phyloP scores from a whole-genome alignment of 2,888 invertebrate genomes.

The Eupithecia vulgata region DNA sequence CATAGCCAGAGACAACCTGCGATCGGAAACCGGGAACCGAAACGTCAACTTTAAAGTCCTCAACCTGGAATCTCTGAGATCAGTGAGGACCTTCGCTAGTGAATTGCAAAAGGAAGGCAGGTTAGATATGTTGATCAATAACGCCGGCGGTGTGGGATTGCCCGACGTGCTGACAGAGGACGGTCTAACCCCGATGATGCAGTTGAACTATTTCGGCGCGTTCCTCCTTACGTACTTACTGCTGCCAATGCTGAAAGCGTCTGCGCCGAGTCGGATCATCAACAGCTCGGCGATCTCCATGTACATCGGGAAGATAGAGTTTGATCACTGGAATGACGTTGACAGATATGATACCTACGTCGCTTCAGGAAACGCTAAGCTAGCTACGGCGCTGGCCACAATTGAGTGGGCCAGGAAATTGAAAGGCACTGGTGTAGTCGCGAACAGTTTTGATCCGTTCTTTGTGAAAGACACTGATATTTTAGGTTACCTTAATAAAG shows the following conservation, averaged over 20 bases:
- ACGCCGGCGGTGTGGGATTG: slow-evolving; percentile 81
- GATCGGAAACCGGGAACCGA: slow-evolving; percentile 87
- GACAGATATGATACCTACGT: slow-evolving; percentile 60
- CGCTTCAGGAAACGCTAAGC: slow-evolving; percentile 75
- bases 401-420: slow-evolving; percentile 83
- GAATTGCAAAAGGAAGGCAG: slow-evolving; percentile 80
- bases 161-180: slow-evolving; percentile 83
- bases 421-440: slow-evolving; percentile 84
- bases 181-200: slow-evolving; percentile 86
- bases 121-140: slow-evolving; percentile 86
- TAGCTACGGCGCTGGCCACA: slow-evolving; percentile 86
- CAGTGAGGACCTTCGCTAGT: slow-evolving; percentile 85
- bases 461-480: slow-evolving; percentile 65
- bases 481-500: slow-evolving; percentile 19
- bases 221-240: slow-evolving; percentile 89
- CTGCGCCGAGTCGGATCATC: slow-evolving; percentile 85
- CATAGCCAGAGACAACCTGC: slow-evolving; percentile 87
- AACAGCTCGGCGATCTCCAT: slow-evolving; percentile 85
- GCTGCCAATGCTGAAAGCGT: slow-evolving; percentile 76
- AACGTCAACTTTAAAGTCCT: slow-evolving; percentile 84
- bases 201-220: slow-evolving; percentile 88
- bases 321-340: slow-evolving; percentile 71
- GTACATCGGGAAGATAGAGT: slow-evolving; percentile 71
- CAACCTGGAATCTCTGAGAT: slow-evolving; percentile 79
- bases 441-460: slow-evolving; percentile 85